Conservation (phyloP, 2,797 vertebrate genomes). For the Paramormyrops hopkinsi region DNA sequence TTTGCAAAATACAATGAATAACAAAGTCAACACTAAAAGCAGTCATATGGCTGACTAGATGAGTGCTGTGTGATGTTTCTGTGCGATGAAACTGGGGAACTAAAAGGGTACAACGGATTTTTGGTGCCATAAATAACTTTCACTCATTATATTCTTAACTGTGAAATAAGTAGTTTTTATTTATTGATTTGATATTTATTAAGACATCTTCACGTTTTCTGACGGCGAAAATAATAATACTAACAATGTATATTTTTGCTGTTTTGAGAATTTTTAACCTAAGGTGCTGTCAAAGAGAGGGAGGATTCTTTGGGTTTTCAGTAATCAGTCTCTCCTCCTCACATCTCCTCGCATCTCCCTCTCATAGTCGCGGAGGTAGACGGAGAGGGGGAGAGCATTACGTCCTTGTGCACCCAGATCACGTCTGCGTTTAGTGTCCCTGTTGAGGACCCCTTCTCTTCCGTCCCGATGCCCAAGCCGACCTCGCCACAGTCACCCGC, state of each 20-base stretch:
- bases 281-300: not conserved
- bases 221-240: not conserved
- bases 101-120: not conserved
- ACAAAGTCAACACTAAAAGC: not conserved
- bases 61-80: not conserved
- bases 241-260: not conserved
- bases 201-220: not conserved
- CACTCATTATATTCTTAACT: not conserved
- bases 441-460: constrained; percentile 88
- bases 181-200: too few species aligned
- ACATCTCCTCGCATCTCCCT: not conserved
- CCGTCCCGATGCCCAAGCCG: constrained; percentile 88
- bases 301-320: not conserved
- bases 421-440: constrained; percentile 84
- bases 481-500: constrained; percentile 83
- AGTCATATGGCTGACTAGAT: not conserved
- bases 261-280: not conserved
- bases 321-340: not conserved
- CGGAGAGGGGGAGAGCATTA: constrained; percentile 91
- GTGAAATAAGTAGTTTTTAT: not conserved
- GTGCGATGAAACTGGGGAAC: not conserved
- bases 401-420: constrained; percentile 92
- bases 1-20: not conserved
- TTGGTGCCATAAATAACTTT: not conserved
- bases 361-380: constrained; percentile 80